phyloP scores from a whole-genome alignment of 2,888 invertebrate genomes.

The Drosophila leonis region DNA sequence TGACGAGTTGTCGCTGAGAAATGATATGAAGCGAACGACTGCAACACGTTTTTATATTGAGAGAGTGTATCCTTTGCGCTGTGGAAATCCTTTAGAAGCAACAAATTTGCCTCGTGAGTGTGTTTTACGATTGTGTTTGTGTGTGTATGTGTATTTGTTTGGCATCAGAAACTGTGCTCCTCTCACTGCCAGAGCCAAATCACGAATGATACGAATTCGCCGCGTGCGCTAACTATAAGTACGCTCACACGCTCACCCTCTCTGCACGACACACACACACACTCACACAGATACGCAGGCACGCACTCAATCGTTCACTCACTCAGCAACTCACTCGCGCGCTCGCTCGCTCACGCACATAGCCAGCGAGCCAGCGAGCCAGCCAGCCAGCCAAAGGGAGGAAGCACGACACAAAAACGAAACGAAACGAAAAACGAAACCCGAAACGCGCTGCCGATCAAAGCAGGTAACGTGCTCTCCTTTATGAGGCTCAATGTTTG shows the following conservation, averaged over 20 bases:
- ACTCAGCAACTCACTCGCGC: slow-evolving; percentile 46
- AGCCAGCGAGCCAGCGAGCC: slow-evolving; percentile 32
- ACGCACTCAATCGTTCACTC: slow-evolving; percentile 52
- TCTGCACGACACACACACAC: slow-evolving; percentile 37
- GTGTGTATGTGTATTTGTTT: slow-evolving; percentile 39
- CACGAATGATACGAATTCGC: slow-evolving; percentile 85
- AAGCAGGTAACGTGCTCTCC: slow-evolving; percentile 58
- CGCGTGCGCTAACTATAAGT: slow-evolving; percentile 82
- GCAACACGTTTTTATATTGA: slow-evolving; percentile 73
- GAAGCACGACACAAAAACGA: slow-evolving; percentile 38
- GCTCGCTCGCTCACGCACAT: slow-evolving; percentile 29
- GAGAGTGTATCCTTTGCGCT: slow-evolving; percentile 66
- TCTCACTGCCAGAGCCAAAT: slow-evolving; percentile 84
- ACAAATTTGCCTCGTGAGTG: slow-evolving; percentile 60
- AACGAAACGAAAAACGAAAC: slow-evolving; percentile 35
- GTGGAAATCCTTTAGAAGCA: slow-evolving; percentile 69
- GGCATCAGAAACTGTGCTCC: slow-evolving; percentile 60
- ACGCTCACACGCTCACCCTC: slow-evolving; percentile 69
- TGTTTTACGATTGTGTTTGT: slow-evolving; percentile 24
- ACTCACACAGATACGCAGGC: slow-evolving; percentile 33
- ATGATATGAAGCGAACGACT: slow-evolving; percentile 63
- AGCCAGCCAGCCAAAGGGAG: slow-evolving; percentile 48
- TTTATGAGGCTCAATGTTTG: slow-evolving; percentile 24
- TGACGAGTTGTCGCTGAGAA: slow-evolving; percentile 73
- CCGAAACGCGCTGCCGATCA: slow-evolving; percentile 43